Conservation (phyloP, 1,140 invertebrate species). For the Tetragnatha versicolor region DNA sequence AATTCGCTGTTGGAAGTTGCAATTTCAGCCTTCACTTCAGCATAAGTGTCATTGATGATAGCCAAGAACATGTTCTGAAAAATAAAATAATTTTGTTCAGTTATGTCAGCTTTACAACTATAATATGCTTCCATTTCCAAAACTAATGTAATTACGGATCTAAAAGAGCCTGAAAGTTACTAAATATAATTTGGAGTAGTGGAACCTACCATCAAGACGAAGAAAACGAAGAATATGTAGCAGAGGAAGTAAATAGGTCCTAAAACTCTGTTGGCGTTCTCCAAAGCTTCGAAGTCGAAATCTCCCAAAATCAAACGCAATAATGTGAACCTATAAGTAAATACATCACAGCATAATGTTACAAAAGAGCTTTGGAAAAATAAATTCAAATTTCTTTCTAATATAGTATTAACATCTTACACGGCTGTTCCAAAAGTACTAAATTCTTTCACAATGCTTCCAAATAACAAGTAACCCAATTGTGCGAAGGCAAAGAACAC, state of each 20-base stretch:
- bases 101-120: no score
- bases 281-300: slow-evolving; percentile 78
- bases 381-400: background rate
- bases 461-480: slow-evolving; percentile 75
- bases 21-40: slow-evolving; percentile 76
- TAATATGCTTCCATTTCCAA: no score
- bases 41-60: slow-evolving; percentile 82
- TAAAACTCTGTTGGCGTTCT: slow-evolving; percentile 74
- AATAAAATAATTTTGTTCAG: slow-evolving; percentile 22
- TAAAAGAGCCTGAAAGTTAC: no score
- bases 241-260: slow-evolving; percentile 81
- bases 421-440: slow-evolving; percentile 61
- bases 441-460: slow-evolving; percentile 70
- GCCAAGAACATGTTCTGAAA: slow-evolving; percentile 81
- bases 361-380: background rate
- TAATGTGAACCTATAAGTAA: slow-evolving; percentile 69
- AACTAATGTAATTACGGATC: no score
- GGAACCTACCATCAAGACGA: slow-evolving; percentile 73
- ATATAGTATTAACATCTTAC: slow-evolving; percentile 54
- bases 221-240: slow-evolving; percentile 84
- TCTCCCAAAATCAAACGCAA: slow-evolving; percentile 81
- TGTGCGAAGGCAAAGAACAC: slow-evolving; percentile 82
- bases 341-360: background rate
- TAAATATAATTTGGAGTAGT: no score
- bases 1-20: slow-evolving; percentile 72